Evolutionary conservation across 2,113 vertebrate genomes (phyloP).

Genomic region (Gobius niger): DNA sequence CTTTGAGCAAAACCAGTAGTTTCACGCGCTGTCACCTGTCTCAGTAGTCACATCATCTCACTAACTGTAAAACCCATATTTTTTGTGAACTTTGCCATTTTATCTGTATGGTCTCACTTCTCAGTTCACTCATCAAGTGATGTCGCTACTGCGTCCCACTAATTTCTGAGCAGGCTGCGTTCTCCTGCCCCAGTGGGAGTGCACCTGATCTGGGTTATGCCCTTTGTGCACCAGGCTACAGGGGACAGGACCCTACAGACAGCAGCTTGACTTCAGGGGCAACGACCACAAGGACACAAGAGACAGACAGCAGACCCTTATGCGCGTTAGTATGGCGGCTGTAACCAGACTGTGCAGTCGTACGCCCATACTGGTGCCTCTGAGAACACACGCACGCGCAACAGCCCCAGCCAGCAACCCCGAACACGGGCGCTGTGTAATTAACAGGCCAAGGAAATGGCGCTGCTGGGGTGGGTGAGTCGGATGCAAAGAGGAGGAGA

Average conservation of each 20-base stretch:
- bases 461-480: slow-evolving; percentile 60
- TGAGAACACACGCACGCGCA: slow-evolving; percentile 58
- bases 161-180: slow-evolving; percentile 43
- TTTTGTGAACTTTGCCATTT: too few relatives aligned
- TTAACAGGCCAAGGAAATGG: slow-evolving; percentile 74
- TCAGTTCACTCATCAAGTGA: neutral
- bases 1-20: too few relatives aligned
- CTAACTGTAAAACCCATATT: neutral
- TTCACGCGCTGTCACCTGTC: too few relatives aligned
- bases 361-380: slow-evolving; percentile 67
- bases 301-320: slow-evolving; percentile 55
- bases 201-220: slow-evolving; percentile 24
- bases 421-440: slow-evolving; percentile 61
- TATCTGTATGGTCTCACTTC: neutral
- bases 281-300: slow-evolving; percentile 57
- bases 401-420: slow-evolving; percentile 48
- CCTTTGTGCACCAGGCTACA: slow-evolving; percentile 34
- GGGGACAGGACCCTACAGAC: slow-evolving; percentile 59
- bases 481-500: slow-evolving; percentile 50
- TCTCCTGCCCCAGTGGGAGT: slow-evolving; percentile 35
- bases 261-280: slow-evolving; percentile 66
- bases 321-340: slow-evolving; percentile 44
- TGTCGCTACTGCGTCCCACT: slow-evolving; percentile 26
- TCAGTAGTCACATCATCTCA: too few relatives aligned
- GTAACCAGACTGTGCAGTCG: slow-evolving; percentile 73